Conservation (phyloP, 2,113 vertebrate genomes). For the Chroicocephalus ridibundus region DNA sequence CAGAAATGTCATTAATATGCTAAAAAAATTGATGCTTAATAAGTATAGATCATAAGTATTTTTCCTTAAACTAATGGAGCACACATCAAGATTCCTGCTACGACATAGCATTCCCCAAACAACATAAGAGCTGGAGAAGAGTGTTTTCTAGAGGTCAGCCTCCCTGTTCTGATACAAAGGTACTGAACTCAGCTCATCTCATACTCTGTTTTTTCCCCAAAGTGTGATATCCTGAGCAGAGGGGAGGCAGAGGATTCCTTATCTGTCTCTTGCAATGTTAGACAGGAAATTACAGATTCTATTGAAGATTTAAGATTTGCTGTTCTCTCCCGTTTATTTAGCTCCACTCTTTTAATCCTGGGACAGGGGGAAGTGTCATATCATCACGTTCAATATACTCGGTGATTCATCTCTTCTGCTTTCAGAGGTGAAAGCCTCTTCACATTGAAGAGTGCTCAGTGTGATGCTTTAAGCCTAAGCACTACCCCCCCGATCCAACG, state of each 20-base stretch:
- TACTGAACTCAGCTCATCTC: neutral
- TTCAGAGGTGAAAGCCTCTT: constrained; percentile 6
- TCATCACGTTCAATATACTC: neutral
- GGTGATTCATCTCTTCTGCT: neutral
- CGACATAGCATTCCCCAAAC: neutral
- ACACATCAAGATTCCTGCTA: neutral
- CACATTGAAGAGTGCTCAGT: neutral
- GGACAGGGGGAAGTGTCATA: neutral
- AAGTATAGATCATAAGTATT: neutral
- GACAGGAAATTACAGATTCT: neutral
- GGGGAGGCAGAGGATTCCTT: neutral
- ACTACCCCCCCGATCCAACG: neutral
- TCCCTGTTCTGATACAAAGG: neutral
- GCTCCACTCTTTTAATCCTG: neutral
- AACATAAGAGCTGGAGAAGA: neutral
- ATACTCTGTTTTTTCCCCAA: neutral
- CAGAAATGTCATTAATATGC: neutral
- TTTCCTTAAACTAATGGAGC: neutral
- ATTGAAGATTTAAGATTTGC: neutral
- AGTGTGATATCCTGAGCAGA: neutral
- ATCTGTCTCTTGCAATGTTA: neutral
- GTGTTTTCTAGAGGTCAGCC: neutral
- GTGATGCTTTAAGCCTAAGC: neutral
- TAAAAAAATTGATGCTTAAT: neutral
- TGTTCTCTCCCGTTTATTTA: neutral